Base-by-base conservation (phyloP, 2,113 vertebrate genomes). In the Stigmatopora nigra region DNA sequence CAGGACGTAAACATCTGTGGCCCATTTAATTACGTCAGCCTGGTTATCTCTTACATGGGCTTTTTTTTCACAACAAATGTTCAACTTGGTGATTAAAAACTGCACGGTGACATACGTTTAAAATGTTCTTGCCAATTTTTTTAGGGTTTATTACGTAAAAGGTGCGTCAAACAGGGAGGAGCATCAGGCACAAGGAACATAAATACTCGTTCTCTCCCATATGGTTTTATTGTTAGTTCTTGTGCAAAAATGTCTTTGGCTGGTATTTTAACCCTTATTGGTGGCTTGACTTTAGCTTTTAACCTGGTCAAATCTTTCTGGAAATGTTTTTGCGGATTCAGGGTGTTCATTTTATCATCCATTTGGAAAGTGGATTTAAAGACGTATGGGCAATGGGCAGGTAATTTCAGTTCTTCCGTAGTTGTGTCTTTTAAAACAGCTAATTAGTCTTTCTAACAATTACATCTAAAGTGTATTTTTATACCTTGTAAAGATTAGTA, bases 331-430 rank as follows among this genome's bases (percentile, higher is more conserved):
- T 64, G 73, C 58, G 88, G 83, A 53, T 73, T 91, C 56, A 79
- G 61, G 70, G 31, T 77, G 3, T 87, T 82, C 55, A 4, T 92
- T 52, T 62, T 88, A 25, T 91, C 91, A 5, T 62, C 72, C 5
- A 9, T 82, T 49, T 91, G 89, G 87, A 72, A 69, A 47, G 73
- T 75, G 46, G 82, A 91, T 59, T 56, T 92, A 20, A 83, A 64
- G 64, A 68, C 13, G 15, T 89, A 79, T 17, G 90, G 91, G 1
- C 75, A 82, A 67, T 92, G 91, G 91, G 91, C 91, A 82, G 90
- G 91, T 92, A 82, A 48, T 11, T 35, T 35, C 4, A 47, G 11
- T 7, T 16, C 14, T 31, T 8, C 7, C 8, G 4, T 31, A 3
- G 12, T n/a, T 19, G 38, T 61, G 31, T 61, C 5, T 4, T 8